These are phyloP conservation scores for Dendrolimus kikuchii DNA, from an alignment of 1,140 invertebrate species.

Conservation along the genomic window DNA sequence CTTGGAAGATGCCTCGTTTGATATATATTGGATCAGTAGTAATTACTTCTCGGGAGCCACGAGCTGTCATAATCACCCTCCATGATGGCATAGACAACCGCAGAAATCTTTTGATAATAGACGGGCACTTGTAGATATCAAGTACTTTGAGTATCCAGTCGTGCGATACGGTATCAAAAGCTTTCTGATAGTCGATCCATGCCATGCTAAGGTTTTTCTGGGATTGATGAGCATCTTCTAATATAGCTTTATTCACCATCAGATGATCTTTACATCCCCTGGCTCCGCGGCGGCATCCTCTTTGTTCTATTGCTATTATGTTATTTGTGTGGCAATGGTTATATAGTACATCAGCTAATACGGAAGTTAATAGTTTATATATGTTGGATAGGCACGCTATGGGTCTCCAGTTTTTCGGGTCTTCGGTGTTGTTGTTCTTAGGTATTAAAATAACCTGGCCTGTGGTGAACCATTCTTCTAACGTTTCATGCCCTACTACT, in stretches of 20 bases:
- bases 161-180: slow-evolving; percentile 11
- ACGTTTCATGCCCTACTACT: slow-evolving; percentile 3
- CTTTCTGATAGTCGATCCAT: slow-evolving; percentile 16
- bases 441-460: slow-evolving; percentile 17
- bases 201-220: slow-evolving; percentile 14
- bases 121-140: slow-evolving; percentile 10
- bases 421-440: slow-evolving; percentile 11
- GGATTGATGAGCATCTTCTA: slow-evolving; percentile 17
- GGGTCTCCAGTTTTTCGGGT: slow-evolving; percentile 19
- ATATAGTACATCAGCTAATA: slow-evolving; percentile 14
- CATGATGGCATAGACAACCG: not conserved
- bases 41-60: not conserved
- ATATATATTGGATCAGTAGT: slow-evolving; percentile 1
- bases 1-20: slow-evolving; percentile 3
- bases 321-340: slow-evolving; percentile 11
- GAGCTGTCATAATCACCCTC: slow-evolving; percentile 1
- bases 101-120: not conserved
- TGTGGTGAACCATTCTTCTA: slow-evolving; percentile 16
- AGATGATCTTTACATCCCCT: slow-evolving; percentile 22
- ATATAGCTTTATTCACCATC: slow-evolving; percentile 20
- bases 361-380: slow-evolving; percentile 18
- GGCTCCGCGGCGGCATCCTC: slow-evolving; percentile 10
- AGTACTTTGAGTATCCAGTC: slow-evolving; percentile 10
- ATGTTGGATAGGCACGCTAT: slow-evolving; percentile 24
- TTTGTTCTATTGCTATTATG: slow-evolving; percentile 18